Evolutionary conservation across 2,113 vertebrate genomes (phyloP).

Genomic region (Ranitomeya imitator): DNA sequence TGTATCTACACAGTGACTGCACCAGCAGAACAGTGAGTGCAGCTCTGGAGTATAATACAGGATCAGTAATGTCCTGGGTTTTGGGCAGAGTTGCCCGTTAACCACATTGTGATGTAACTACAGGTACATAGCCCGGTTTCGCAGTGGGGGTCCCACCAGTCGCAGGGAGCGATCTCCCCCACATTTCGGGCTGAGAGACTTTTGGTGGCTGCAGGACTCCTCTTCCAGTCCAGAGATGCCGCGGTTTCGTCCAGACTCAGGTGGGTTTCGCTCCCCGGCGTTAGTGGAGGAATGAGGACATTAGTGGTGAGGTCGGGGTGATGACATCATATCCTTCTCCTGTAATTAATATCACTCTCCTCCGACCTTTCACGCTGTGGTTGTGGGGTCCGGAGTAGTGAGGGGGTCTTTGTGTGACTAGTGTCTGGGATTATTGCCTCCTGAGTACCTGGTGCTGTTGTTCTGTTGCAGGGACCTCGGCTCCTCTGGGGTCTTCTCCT

Average conservation of each 20-base stretch:
- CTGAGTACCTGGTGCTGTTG: not conserved
- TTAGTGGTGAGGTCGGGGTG: not conserved
- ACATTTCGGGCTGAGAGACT: constrained; percentile 64
- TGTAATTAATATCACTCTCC: too few species aligned
- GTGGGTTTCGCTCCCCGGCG: not conserved
- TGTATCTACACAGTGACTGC: too few species aligned
- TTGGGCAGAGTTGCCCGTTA: not conserved
- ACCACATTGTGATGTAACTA: not conserved
- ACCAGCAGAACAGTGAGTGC: too few species aligned
- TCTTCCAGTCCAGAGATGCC: constrained; percentile 64
- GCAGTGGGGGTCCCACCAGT: constrained; percentile 79
- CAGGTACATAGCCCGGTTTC: constrained; percentile 85
- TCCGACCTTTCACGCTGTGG: too few species aligned
- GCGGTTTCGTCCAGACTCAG: not conserved
- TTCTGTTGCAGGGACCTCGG: not conserved
- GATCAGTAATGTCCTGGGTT: too few species aligned
- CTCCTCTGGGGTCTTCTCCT: constrained; percentile 12
- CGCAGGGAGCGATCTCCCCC: constrained; percentile 72
- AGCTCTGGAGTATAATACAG: too few species aligned
- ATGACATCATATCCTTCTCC: not conserved
- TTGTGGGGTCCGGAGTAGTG: too few species aligned
- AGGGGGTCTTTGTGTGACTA: too few species aligned
- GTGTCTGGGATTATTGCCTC: too few species aligned
- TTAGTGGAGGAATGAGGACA: not conserved
- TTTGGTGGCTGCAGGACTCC: constrained; percentile 78